Conservation (phyloP, 2,797 vertebrate species). For the Galago senegalensis region DNA sequence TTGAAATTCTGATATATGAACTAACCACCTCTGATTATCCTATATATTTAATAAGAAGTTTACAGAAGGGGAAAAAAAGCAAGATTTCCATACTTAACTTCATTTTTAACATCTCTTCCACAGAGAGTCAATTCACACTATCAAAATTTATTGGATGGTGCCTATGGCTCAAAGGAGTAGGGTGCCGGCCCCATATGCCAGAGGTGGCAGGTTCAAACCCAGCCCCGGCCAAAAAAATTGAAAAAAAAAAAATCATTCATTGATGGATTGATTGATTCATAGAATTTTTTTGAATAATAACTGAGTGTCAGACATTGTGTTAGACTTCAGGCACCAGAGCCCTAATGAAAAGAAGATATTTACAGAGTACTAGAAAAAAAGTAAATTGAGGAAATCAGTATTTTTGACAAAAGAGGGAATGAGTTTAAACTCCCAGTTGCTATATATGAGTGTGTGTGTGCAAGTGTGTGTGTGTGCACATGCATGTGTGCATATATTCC, state of each 20-base stretch:
- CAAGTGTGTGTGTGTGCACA: background rate
- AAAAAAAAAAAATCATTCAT: background rate
- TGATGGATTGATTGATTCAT: background rate
- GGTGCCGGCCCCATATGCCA: too few relatives aligned
- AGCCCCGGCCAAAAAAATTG: too few relatives aligned
- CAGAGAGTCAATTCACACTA: background rate
- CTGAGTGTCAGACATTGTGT: background rate
- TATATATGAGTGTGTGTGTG: background rate
- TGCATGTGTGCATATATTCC: background rate
- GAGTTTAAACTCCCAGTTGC: background rate
- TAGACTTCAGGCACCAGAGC: background rate
- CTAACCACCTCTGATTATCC: background rate
- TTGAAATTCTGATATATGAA: background rate
- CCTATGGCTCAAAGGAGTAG: too few relatives aligned
- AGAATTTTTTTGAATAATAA: background rate
- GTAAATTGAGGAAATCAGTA: background rate
- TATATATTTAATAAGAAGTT: background rate
- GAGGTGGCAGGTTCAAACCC: too few relatives aligned
- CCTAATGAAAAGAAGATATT: background rate
- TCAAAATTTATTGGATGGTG: background rate
- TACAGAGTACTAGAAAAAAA: background rate
- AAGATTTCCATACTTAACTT: constrained; percentile 12
- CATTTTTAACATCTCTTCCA: constrained; percentile 38
- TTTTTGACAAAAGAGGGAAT: background rate
- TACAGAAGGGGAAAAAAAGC: background rate